These are phyloP conservation scores for Ranitomeya variabilis DNA, from an alignment of 2,113 vertebrate genomes.

Conservation along the genomic window DNA sequence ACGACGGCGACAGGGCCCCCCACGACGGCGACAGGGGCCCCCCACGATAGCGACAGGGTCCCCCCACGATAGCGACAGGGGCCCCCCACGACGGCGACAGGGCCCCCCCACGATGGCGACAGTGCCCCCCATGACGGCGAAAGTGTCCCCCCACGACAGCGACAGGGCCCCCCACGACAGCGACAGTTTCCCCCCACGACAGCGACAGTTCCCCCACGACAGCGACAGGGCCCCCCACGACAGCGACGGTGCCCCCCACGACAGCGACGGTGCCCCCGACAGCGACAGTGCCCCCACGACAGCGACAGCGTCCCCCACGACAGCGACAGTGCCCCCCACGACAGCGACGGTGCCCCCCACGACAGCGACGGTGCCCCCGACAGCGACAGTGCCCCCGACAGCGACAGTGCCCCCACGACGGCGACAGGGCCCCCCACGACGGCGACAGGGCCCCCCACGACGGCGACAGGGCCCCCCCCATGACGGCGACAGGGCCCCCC, in stretches of 20 bases:
- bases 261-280: neutral
- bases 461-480: too few relatives aligned
- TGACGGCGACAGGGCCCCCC: too few relatives aligned
- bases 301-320: neutral
- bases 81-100: neutral
- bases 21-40: neutral
- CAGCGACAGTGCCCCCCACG: too few relatives aligned
- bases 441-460: too few relatives aligned
- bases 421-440: neutral
- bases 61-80: neutral
- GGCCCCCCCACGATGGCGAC: too few relatives aligned
- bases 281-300: neutral
- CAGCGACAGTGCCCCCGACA: neutral
- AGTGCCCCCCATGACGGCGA: too few relatives aligned
- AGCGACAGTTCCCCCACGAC: neutral
- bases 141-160: too few relatives aligned
- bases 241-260: neutral
- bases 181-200: neutral
- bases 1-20: too few relatives aligned
- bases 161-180: neutral
- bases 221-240: neutral
- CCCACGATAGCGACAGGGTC: neutral
- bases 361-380: neutral
- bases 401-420: neutral
- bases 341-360: too few relatives aligned